Conservation (phyloP, 2,888 invertebrate species). For the Drosophila pseudotalamancana region DNA sequence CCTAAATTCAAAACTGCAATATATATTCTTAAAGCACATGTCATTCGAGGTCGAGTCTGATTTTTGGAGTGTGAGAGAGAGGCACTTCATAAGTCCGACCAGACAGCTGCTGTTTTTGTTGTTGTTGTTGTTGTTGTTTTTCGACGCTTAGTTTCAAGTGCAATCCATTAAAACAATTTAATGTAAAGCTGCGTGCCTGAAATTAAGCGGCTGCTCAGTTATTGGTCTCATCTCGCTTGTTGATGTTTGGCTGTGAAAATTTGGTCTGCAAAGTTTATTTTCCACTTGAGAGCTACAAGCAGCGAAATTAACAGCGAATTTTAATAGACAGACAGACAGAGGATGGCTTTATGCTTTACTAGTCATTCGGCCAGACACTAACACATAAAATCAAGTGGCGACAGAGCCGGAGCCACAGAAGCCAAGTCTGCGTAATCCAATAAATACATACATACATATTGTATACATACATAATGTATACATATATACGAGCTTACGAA, state of each 20-base stretch:
- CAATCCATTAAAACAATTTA: constrained; percentile 60
- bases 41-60: too few relatives aligned
- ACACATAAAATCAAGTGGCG: constrained; percentile 59
- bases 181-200: constrained; percentile 36
- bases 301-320: constrained; percentile 41
- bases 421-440: not conserved
- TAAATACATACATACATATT: not conserved
- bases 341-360: constrained; percentile 27
- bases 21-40: too few relatives aligned
- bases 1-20: too few relatives aligned
- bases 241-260: constrained; percentile 31
- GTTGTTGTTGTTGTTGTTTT: constrained; percentile 24
- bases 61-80: not conserved
- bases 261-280: constrained; percentile 47
- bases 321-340: constrained; percentile 12
- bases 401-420: constrained; percentile 20
- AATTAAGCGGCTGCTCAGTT: constrained; percentile 43
- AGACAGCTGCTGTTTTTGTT: constrained; percentile 24
- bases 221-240: constrained; percentile 32
- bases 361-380: constrained; percentile 44
- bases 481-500: constrained; percentile 9
- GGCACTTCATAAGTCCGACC: constrained; percentile 1
- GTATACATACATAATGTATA: not conserved
- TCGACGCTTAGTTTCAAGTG: constrained; percentile 35
- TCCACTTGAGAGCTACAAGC: constrained; percentile 50